Evolutionary conservation across 1,140 invertebrate genomes (phyloP).

Genomic region (Teleogryllus occipitalis): DNA sequence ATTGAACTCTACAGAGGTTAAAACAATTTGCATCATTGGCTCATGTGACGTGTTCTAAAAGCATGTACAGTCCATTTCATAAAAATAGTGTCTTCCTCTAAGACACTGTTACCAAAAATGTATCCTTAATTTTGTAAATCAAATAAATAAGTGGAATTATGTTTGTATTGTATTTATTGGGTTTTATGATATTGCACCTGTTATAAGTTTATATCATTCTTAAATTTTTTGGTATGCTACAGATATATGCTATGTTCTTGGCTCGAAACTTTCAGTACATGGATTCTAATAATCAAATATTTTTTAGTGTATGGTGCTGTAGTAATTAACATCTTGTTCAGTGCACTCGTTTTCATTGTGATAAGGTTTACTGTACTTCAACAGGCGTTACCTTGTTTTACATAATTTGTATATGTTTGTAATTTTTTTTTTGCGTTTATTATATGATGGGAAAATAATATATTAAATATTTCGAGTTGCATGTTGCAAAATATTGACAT

Average conservation of each 20-base stretch:
- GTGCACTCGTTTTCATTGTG: background rate
- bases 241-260: background rate
- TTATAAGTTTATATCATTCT: background rate
- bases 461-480: background rate
- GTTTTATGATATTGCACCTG: background rate
- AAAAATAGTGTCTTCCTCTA: background rate
- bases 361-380: background rate
- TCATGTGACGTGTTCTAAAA: background rate
- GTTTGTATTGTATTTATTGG: background rate
- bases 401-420: slow-evolving; percentile 2
- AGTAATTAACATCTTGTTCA: background rate
- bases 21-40: background rate
- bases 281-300: background rate
- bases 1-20: background rate
- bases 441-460: background rate
- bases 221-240: background rate
- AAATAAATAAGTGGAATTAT: slow-evolving; percentile 1
- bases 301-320: background rate
- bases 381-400: background rate
- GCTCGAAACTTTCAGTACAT: background rate
- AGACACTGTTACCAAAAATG: background rate
- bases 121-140: background rate
- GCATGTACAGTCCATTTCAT: background rate
- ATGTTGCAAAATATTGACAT: background rate
- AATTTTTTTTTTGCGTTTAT: background rate